Evolutionary conservation across 1,140 invertebrate genomes (phyloP).

Genomic region (Cyrtorhinus lividipennis): DNA sequence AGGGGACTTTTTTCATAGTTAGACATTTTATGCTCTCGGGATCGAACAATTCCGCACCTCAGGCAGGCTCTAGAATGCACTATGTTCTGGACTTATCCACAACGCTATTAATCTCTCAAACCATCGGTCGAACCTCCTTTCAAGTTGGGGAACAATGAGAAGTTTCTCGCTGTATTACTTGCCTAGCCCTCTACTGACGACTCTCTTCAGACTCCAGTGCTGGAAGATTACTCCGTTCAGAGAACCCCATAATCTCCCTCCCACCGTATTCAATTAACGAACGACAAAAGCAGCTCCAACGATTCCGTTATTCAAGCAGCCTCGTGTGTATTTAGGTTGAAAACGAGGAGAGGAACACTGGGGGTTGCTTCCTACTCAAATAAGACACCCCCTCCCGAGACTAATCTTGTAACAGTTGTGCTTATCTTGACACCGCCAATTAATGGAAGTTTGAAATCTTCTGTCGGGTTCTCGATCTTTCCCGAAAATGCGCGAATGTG

Average conservation of each 20-base stretch:
- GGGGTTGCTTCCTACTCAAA: not conserved
- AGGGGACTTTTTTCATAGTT: too few species aligned
- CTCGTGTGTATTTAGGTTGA: slow-evolving; percentile 2
- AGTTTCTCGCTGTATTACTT: too few species aligned
- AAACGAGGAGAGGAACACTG: not conserved
- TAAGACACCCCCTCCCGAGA: not conserved
- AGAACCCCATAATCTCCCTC: not conserved
- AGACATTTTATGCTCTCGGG: too few species aligned
- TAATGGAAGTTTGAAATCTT: slow-evolving; percentile 1
- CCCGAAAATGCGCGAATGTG: too few species aligned
- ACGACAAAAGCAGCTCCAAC: not conserved
- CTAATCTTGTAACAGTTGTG: not conserved
- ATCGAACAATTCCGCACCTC: too few species aligned
- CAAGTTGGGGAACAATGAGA: too few species aligned
- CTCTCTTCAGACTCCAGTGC: not conserved
- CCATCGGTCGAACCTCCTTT: too few species aligned
- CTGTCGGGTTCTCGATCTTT: too few species aligned
- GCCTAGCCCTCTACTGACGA: too few species aligned
- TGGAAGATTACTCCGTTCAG: not conserved
- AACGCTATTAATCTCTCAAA: too few species aligned
- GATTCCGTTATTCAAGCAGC: not conserved
- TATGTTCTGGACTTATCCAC: too few species aligned
- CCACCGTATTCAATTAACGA: slow-evolving; percentile 1
- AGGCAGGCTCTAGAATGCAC: too few species aligned
- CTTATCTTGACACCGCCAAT: not conserved